Evolutionary conservation across 2,888 invertebrate species (phyloP).

Genomic region (Stenurella melanura): DNA sequence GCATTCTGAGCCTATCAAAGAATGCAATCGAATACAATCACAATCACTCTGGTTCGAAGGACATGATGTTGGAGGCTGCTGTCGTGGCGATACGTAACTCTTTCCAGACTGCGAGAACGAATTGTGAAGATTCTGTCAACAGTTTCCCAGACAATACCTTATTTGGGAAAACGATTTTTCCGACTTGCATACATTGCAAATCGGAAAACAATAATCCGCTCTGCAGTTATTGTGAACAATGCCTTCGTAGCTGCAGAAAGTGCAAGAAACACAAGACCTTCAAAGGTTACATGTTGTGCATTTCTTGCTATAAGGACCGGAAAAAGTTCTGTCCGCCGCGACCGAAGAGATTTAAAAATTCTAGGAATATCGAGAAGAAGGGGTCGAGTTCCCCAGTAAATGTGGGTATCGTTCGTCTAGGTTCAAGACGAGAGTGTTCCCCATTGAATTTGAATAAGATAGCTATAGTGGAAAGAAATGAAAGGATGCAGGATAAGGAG

Average conservation of each 20-base stretch:
- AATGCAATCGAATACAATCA: no score
- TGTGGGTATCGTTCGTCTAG: slow-evolving; percentile 69
- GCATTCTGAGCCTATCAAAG: no score
- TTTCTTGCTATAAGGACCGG: slow-evolving; percentile 74
- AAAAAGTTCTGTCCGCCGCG: slow-evolving; percentile 82
- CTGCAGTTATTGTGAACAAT: slow-evolving; percentile 82
- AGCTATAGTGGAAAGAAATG: slow-evolving; percentile 36
- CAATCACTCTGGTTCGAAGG: slow-evolving; percentile 43
- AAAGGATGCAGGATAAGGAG: slow-evolving; percentile 24
- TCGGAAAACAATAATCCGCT: slow-evolving; percentile 78
- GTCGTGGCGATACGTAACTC: slow-evolving; percentile 69
- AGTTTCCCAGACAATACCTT: slow-evolving; percentile 63
- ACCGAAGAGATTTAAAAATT: slow-evolving; percentile 72
- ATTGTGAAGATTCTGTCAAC: slow-evolving; percentile 70
- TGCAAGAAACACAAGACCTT: no score
- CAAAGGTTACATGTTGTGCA: no score
- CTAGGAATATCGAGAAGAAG: slow-evolving; percentile 54
- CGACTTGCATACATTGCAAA: slow-evolving; percentile 80
- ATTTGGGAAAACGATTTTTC: slow-evolving; percentile 74
- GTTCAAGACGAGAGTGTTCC: slow-evolving; percentile 70
- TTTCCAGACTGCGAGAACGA: slow-evolving; percentile 68
- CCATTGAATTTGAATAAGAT: slow-evolving; percentile 67
- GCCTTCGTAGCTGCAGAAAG: slow-evolving; percentile 72
- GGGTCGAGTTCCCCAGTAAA: slow-evolving; percentile 60
- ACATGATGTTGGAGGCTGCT: slow-evolving; percentile 64